Evolutionary conservation across 2,113 vertebrate species (phyloP), one percentile per base, ranked within the genome.

Genomic region (Ranitomeya imitator): DNA sequence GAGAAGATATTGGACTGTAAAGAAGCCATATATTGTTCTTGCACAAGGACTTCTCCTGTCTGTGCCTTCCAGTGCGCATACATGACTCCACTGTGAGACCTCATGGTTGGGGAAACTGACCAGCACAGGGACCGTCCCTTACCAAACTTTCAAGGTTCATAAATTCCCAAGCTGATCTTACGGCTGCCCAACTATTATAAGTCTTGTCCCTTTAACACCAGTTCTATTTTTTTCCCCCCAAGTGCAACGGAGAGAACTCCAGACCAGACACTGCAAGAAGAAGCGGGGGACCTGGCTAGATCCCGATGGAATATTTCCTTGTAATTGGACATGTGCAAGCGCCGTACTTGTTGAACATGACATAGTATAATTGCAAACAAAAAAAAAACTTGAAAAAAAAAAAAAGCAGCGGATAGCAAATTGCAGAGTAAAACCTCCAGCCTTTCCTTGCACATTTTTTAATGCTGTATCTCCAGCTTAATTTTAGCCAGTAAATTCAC

Each of bases 351-450:
- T 89, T 85, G 87, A 89, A 79, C 82, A 85, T 84, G 82, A 85
- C 81, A 79, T 59, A 89, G 81, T 79, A 79, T 93, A 94, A 94
- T 95, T 93, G 94, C 93, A 93, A 93, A 94, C 93, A 93, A 93
- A 93, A 90, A 92, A 92, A 93, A 92, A 61, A 55, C 37, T 3
- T 31, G 51, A 55, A 21, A 54, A 74, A 3, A 67, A 16, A 73
- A 37, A 16, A 19, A 51, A 51, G 37, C 15, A 74, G 51, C 91
- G 91, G 91, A 91, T 19, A 90, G 93, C 95, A 94, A 94, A 94
- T 95, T 94, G 92, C 90, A 89, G 90, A 1, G 60, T 86, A 92
- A 91, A 92, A 92, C 93, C 93, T 94, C 93, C 92, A 90, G 90
- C 91, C 90, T 90, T 93, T 94, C 93, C 91, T 90, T 90, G 11